Conservation (phyloP, 2,113 vertebrate species). For the Tautogolabrus adspersus region DNA sequence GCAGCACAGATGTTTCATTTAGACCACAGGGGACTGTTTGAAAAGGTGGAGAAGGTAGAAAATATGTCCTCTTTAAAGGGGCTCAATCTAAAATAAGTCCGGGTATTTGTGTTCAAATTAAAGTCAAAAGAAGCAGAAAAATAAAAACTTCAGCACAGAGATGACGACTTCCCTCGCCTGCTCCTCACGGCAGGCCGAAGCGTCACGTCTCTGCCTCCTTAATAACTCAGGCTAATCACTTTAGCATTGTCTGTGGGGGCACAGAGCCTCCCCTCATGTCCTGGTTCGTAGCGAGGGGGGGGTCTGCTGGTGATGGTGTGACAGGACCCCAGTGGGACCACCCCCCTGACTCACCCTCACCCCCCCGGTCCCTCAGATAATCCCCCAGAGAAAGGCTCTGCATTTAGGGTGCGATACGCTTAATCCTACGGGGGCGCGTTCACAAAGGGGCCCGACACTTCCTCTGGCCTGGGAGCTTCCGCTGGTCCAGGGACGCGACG, state of each 20-base stretch:
- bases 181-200: constrained; percentile 5
- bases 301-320: constrained; percentile 74
- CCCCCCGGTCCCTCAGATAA: constrained; percentile 70
- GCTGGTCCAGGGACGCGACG: constrained; percentile 26
- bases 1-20: too few species aligned
- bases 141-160: too few species aligned
- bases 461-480: constrained; percentile 80
- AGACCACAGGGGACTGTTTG: too few species aligned
- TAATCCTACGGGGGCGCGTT: constrained; percentile 77
- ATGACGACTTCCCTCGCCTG: too few species aligned
- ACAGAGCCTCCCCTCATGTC: constrained; percentile 62
- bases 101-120: too few species aligned
- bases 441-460: constrained; percentile 77
- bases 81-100: too few species aligned
- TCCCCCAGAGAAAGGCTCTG: constrained; percentile 79
- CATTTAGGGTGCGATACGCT: constrained; percentile 79
- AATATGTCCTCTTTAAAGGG: too few species aligned
- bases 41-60: too few species aligned
- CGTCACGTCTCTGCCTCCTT: constrained; percentile 63
- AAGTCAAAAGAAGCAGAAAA: too few species aligned
- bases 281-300: constrained; percentile 51
- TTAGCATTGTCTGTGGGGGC: constrained; percentile 66
- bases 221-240: constrained; percentile 76
- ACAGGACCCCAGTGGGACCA: constrained; percentile 72
- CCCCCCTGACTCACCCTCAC: not conserved